phyloP scores from a whole-genome alignment of 2,888 invertebrate species.

The Lobophora halterata region DNA sequence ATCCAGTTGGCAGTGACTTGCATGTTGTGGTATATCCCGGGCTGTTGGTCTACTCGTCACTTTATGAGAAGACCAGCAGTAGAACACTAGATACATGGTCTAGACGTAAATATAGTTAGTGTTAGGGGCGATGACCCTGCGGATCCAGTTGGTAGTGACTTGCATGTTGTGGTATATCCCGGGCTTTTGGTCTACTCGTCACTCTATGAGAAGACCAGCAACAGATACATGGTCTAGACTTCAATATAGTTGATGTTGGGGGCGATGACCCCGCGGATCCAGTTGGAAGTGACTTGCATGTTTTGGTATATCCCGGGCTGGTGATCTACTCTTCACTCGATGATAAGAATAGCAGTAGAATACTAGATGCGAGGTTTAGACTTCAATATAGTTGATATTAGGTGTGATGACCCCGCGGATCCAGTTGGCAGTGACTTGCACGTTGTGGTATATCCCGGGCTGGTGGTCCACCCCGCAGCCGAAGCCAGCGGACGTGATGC shows the following conservation, averaged over 20 bases:
- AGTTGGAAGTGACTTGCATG: slow-evolving; percentile 84
- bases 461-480: slow-evolving; percentile 93
- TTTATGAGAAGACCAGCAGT: too few relatives aligned
- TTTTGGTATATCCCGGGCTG: slow-evolving; percentile 94
- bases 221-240: too few relatives aligned
- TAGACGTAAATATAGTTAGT: too few relatives aligned
- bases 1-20: too few relatives aligned
- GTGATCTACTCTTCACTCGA: slow-evolving; percentile 91
- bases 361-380: slow-evolving; percentile 67
- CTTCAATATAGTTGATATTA: slow-evolving; percentile 48
- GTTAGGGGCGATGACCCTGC: too few relatives aligned
- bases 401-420: slow-evolving; percentile 67
- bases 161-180: too few relatives aligned
- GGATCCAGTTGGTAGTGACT: too few relatives aligned
- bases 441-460: slow-evolving; percentile 92
- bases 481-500: slow-evolving; percentile 92
- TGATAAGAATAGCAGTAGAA: too few relatives aligned
- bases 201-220: too few relatives aligned
- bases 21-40: slow-evolving; percentile 92
- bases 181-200: too few relatives aligned
- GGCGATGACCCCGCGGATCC: slow-evolving; percentile 76
- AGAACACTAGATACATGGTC: too few relatives aligned
- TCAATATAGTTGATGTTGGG: slow-evolving; percentile 52
- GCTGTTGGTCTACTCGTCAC: slow-evolving; percentile 92
- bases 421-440: slow-evolving; percentile 86